phyloP scores from a whole-genome alignment of 2,113 vertebrate genomes.

The Fulica atra region DNA sequence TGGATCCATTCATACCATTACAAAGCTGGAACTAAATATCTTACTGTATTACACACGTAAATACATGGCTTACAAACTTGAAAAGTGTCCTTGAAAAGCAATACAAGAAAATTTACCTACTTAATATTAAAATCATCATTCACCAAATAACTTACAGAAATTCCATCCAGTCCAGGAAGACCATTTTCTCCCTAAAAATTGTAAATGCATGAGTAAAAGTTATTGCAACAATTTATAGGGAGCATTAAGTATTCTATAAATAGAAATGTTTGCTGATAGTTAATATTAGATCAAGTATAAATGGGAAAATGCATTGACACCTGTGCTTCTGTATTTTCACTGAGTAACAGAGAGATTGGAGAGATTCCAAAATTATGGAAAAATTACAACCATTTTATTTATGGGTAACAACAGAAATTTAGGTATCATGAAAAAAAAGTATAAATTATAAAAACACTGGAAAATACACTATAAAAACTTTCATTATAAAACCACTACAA shows the following conservation, averaged over 20 bases:
- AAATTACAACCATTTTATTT: background rate
- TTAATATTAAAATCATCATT: background rate
- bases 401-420: background rate
- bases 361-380: background rate
- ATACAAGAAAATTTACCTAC: background rate
- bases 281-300: background rate
- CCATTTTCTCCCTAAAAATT: constrained; percentile 80
- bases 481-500: background rate
- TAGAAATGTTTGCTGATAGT: background rate
- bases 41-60: background rate
- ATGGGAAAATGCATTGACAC: background rate
- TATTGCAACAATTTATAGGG: background rate
- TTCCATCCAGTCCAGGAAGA: constrained; percentile 79
- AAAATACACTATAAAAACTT: background rate
- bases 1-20: background rate
- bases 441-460: background rate
- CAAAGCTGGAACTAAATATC: background rate
- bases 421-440: background rate
- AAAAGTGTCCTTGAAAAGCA: background rate
- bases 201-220: background rate
- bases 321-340: background rate
- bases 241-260: background rate
- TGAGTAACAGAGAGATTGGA: background rate
- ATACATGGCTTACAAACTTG: background rate
- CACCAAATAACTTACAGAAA: constrained; percentile 78